Conservation (phyloP, 2,888 invertebrate genomes). For the Ectemnius lituratus region DNA sequence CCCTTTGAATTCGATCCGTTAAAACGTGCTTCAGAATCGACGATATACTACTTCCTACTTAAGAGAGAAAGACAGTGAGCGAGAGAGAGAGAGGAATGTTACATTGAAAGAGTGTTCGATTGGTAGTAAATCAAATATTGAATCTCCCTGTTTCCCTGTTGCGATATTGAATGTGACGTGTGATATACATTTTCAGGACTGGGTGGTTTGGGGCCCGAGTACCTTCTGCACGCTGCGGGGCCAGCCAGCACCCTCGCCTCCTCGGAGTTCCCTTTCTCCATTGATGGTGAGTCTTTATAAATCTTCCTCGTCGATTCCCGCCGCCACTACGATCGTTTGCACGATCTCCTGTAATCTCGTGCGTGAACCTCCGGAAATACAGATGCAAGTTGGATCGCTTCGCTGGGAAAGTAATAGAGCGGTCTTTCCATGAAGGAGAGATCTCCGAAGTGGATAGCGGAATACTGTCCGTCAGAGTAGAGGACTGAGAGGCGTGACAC, state of each 20-base stretch:
- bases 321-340: too few species aligned
- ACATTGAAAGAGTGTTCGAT: not conserved
- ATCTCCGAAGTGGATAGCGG: too few species aligned
- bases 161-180: not conserved
- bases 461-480: too few species aligned
- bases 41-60: constrained; percentile 31
- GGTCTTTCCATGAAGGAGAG: too few species aligned
- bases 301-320: not conserved
- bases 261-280: constrained; percentile 92
- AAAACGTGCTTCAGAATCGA: constrained; percentile 6
- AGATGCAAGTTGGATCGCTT: too few species aligned
- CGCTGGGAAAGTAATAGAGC: too few species aligned
- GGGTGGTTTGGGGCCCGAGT: constrained; percentile 77
- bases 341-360: too few species aligned
- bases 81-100: not conserved
- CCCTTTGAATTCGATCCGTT: constrained; percentile 32
- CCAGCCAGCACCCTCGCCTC: constrained; percentile 87
- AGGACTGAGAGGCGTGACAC: too few species aligned
- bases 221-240: constrained; percentile 77
- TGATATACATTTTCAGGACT: constrained; percentile 65
- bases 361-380: too few species aligned
- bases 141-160: not conserved
- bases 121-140: not conserved
- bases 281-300: constrained; percentile 85
- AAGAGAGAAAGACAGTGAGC: constrained; percentile 15